Evolutionary conservation across 2,888 invertebrate genomes (phyloP).

Genomic region (Phortica okadai): DNA sequence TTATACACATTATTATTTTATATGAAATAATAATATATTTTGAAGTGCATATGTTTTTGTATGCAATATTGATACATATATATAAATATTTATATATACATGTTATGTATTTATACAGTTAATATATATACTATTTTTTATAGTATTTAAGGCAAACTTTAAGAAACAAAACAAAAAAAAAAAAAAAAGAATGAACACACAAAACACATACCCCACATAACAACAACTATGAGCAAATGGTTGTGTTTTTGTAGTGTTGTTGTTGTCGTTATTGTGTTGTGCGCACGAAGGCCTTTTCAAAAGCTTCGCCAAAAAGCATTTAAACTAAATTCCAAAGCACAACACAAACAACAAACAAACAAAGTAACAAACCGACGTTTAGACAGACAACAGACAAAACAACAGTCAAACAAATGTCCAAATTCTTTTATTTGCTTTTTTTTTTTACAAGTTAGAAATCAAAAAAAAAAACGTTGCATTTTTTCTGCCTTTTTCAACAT

Average conservation of each 20-base stretch:
- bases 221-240: not conserved
- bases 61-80: constrained; percentile 42
- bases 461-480: too few relatives aligned
- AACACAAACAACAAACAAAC: constrained; percentile 49
- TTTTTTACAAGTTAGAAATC: not conserved
- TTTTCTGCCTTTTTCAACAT: too few relatives aligned
- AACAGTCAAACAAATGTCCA: constrained; percentile 31
- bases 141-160: constrained; percentile 67
- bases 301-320: not conserved
- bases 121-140: constrained; percentile 66
- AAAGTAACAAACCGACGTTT: constrained; percentile 40
- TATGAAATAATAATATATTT: constrained; percentile 38
- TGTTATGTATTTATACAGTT: constrained; percentile 49
- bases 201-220: not conserved
- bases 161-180: constrained; percentile 40
- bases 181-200: not conserved
- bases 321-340: constrained; percentile 35
- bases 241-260: not conserved
- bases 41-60: constrained; percentile 24
- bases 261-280: not conserved
- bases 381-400: constrained; percentile 41
- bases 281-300: not conserved
- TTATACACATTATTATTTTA: constrained; percentile 48
- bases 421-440: constrained; percentile 6
- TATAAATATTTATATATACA: constrained; percentile 51